Percentiles rank a stretch among this genome's conserved stretches.
Evolutionary conservation across 2,113 vertebrate genomes (phyloP).

Genomic region (Fulmarus glacialis): DNA sequence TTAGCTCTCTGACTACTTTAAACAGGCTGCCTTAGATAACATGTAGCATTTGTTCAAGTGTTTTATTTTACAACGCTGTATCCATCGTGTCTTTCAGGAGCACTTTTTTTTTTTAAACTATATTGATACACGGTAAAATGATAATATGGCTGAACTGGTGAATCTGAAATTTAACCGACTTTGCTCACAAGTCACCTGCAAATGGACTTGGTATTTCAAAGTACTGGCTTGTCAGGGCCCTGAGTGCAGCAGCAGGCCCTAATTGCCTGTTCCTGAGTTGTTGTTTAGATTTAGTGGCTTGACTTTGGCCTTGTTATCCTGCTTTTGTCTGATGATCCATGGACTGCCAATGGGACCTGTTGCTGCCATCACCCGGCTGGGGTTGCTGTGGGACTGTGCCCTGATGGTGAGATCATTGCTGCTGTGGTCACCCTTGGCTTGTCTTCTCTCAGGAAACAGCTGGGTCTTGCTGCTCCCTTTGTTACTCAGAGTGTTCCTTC

Average conservation of each 20-base stretch:
- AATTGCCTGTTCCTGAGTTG: not conserved
- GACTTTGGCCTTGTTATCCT: not conserved
- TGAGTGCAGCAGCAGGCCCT: not conserved
- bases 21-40: not conserved
- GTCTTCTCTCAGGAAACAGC: not conserved
- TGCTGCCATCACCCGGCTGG: not conserved
- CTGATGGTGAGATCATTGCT: not conserved
- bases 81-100: not conserved
- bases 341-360: not conserved
- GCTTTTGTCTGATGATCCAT: not conserved
- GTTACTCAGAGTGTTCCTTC: not conserved
- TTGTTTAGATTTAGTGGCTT: not conserved
- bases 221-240: not conserved
- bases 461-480: not conserved
- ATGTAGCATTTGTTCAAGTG: not conserved
- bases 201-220: not conserved
- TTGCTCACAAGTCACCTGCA: not conserved
- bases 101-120: not conserved
- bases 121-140: not conserved
- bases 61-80: not conserved
- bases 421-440: not conserved
- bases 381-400: not conserved
- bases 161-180: not conserved
- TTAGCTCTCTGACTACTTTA: not conserved
- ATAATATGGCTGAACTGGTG: not conserved